Base-by-base conservation (phyloP, 2,113 vertebrate genomes). In the Struthio camelus region DNA sequence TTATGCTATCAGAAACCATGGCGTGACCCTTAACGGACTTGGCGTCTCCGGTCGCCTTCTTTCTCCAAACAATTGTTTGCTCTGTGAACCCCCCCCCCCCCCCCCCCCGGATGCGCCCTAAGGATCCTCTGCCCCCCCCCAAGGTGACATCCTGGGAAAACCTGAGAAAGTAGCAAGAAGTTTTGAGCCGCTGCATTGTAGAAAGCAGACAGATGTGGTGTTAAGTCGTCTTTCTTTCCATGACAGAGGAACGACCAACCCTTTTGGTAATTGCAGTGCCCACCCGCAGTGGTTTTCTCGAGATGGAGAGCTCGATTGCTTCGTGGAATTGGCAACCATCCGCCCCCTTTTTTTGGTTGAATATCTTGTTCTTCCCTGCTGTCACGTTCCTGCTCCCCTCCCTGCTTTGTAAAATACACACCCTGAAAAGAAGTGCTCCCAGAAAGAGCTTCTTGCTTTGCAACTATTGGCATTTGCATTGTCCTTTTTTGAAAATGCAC, bases 401-500 rank as follows among this genome's bases (percentile, higher is more conserved):
- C 18, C 8, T 71, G 18, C 71, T 11, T 75, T 91, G 54, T 6
- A 75, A 78, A 89, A 64, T 11, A 64, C 0, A 1, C 32, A 53
- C 11, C 24, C 40, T 71, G 42, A 76, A 71, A 86, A 84, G 62
- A 84, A 72, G 30, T 85, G 28, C 34, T 79, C 20, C 14, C 50
- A 62, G 76, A 80, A 83, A 5, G 20, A 78, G 0, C 0, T 75
- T 86, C 25, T 38, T 80, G 27, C 10, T 1, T 30, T 66, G 38
- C 46, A 32, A 40, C 11, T 54, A 28, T 30, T 3, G 5, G 42
- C 36, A 38, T 85, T 93, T 82, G 42, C 56, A 70, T 79, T 51
- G 11, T 4, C 32, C 2, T 12, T 48, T 0, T 22, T 1, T 4
- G 11, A 46, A 40, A 71, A 19, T 12, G 20, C 27, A 44, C 51